Evolutionary conservation across 2,113 vertebrate genomes (phyloP).

Genomic region (Nibea albiflora): DNA sequence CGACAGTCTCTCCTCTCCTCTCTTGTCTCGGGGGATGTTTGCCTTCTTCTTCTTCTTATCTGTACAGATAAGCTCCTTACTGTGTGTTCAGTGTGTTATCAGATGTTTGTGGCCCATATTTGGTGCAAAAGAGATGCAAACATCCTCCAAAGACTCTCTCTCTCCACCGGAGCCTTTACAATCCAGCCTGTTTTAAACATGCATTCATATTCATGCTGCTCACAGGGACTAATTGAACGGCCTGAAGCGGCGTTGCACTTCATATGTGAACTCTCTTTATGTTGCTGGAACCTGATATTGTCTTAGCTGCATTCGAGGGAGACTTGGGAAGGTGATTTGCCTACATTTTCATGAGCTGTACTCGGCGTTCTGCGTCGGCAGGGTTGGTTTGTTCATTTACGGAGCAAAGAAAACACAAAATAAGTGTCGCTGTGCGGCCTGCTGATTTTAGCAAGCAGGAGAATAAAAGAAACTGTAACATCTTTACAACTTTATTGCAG

Average conservation of each 20-base stretch:
- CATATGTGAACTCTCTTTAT: background rate
- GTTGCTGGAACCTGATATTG: constrained; percentile 14
- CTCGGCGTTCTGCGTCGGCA: background rate
- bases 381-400: background rate
- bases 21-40: constrained; percentile 55
- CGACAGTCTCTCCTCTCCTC: background rate
- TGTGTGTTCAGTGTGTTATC: constrained; percentile 68
- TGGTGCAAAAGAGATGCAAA: constrained; percentile 48
- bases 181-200: constrained; percentile 18
- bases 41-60: constrained; percentile 62
- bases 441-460: constrained; percentile 1
- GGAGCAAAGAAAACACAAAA: background rate
- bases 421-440: background rate
- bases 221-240: constrained; percentile 1
- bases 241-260: background rate
- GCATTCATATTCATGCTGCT: constrained; percentile 21
- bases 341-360: constrained; percentile 61
- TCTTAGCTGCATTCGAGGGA: constrained; percentile 23
- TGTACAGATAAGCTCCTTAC: constrained; percentile 69
- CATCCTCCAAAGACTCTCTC: constrained; percentile 41
- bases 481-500: background rate
- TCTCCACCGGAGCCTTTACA: constrained; percentile 22
- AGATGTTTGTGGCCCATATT: constrained; percentile 69
- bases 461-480: background rate
- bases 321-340: constrained; percentile 53